phyloP scores from a whole-genome alignment of 1,140 invertebrate genomes.

The Choristoneura fumiferana region DNA sequence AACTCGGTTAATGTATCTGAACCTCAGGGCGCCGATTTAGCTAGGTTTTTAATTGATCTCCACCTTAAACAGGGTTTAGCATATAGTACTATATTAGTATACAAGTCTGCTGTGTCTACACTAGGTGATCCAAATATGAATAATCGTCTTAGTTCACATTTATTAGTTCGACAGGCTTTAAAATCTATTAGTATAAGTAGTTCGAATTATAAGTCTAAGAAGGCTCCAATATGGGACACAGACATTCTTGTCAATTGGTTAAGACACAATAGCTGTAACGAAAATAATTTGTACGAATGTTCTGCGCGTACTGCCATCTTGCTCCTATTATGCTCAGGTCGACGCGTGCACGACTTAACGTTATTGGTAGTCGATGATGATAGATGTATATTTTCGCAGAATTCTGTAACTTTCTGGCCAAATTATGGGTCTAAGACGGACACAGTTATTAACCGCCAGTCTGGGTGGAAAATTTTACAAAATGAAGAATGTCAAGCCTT shows the following conservation, averaged over 20 bases:
- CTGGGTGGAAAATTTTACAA: constrained; percentile 27
- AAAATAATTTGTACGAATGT: too few species aligned
- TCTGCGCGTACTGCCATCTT: constrained; percentile 35
- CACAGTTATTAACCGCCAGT: constrained; percentile 21
- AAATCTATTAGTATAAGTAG: too few species aligned
- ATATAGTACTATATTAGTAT: constrained; percentile 34
- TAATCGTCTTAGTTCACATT: too few species aligned
- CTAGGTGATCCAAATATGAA: constrained; percentile 16
- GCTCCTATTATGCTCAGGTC: constrained; percentile 38
- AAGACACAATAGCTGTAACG: too few species aligned
- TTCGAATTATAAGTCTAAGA: too few species aligned
- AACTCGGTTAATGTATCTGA: constrained; percentile 19
- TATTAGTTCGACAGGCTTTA: too few species aligned
- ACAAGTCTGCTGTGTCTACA: constrained; percentile 32
- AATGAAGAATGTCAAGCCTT: not conserved
- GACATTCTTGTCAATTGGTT: not conserved
- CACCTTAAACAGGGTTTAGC: constrained; percentile 25
- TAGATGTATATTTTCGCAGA: constrained; percentile 14
- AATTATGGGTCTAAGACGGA: constrained; percentile 47
- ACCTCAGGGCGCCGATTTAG: constrained; percentile 24
- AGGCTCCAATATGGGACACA: too few species aligned
- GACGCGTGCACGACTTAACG: constrained; percentile 21
- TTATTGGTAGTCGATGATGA: constrained; percentile 15
- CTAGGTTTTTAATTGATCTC: constrained; percentile 30
- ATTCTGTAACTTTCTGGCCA: constrained; percentile 39